Percentiles rank a stretch among this genome's conserved stretches.
phyloP scores from a whole-genome alignment of 2,888 invertebrate genomes.

The Diarsia dahlii region DNA sequence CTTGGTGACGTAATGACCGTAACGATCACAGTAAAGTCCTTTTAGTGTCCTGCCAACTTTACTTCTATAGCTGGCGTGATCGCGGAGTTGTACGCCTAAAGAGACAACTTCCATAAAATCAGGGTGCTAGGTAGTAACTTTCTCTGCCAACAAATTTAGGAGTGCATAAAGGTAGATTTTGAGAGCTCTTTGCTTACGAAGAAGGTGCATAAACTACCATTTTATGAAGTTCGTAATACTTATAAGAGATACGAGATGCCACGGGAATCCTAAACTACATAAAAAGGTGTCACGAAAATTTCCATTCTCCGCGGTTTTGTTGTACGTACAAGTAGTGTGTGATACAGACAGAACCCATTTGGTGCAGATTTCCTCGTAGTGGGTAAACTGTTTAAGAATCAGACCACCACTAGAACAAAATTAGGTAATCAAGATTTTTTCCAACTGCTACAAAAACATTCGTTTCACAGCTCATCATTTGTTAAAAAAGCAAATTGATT shows the following conservation, averaged over 20 bases:
- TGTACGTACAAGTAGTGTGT: neutral
- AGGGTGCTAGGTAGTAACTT: neutral
- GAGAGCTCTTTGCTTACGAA: neutral
- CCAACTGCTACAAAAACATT: neutral
- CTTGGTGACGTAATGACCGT: constrained; percentile 68
- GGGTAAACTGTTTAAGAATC: too few species aligned
- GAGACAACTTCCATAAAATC: constrained; percentile 15
- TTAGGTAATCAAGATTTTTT: constrained; percentile 9
- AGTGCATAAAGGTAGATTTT: neutral
- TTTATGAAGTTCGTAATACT: neutral
- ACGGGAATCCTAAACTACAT: neutral
- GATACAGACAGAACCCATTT: too few species aligned
- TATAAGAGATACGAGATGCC: neutral
- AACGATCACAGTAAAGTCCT: constrained; percentile 62
- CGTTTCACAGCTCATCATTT: constrained; percentile 32
- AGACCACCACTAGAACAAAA: neutral
- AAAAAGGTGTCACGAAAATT: neutral
- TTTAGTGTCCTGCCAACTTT: constrained; percentile 72
- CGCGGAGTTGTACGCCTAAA: constrained; percentile 9
- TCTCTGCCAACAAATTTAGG: neutral
- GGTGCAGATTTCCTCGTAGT: neutral
- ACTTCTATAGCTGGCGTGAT: constrained; percentile 66
- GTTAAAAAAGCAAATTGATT: constrained; percentile 45
- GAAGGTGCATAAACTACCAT: neutral
- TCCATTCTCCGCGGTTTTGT: neutral